Evolutionary conservation across 1,140 invertebrate genomes (phyloP).

Genomic region (Protaetia brevitarsis): DNA sequence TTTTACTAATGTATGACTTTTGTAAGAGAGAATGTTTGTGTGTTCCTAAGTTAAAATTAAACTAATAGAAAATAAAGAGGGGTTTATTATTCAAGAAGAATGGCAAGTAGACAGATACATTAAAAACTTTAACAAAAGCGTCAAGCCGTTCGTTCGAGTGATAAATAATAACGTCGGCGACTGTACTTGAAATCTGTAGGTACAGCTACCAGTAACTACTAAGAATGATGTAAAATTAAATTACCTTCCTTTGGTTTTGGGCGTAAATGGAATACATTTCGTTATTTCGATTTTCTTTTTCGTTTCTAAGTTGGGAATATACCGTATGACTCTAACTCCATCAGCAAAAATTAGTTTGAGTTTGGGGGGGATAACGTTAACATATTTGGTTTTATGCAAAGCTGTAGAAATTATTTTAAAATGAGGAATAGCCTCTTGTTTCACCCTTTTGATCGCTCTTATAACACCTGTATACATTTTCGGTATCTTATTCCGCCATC

Average conservation of each 20-base stretch:
- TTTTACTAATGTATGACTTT: no score
- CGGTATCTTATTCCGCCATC: not conserved
- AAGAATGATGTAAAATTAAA: not conserved
- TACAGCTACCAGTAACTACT: no score
- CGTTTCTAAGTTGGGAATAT: not conserved
- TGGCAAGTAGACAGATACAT: no score
- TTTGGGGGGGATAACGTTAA: not conserved
- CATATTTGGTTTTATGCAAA: not conserved
- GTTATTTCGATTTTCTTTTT: constrained; percentile 19
- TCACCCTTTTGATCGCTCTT: not conserved
- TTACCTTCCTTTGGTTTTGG: not conserved
- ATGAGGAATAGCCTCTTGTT: not conserved
- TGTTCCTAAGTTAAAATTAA: no score
- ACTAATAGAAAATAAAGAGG: no score
- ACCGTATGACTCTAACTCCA: not conserved
- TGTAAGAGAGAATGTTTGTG: no score
- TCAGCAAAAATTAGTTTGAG: not conserved
- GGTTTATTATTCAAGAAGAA: no score
- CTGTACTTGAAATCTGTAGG: no score
- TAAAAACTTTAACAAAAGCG: no score
- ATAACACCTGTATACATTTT: not conserved
- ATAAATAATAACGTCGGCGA: no score
- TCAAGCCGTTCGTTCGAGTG: no score
- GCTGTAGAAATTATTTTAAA: constrained; percentile 11
- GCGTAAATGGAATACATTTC: not conserved